These are phyloP conservation scores for Volucella bombylans DNA, from an alignment of 2,888 invertebrate genomes.

Conservation along the genomic window DNA sequence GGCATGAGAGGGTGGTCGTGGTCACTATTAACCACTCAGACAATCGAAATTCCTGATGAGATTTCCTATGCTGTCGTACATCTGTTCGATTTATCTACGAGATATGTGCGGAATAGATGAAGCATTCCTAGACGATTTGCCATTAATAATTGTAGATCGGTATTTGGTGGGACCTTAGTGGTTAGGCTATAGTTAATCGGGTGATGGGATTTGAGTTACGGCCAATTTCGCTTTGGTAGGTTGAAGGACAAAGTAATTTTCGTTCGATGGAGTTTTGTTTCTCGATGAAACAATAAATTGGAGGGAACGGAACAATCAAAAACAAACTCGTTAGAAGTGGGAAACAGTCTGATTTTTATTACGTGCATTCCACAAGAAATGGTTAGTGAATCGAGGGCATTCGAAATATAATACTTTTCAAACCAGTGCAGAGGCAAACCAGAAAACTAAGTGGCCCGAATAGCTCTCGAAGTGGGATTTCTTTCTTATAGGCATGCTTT, in stretches of 20 bases:
- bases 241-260: slow-evolving; percentile 43
- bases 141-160: slow-evolving; percentile 60
- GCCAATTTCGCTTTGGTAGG: slow-evolving; percentile 3
- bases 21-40: slow-evolving; percentile 16
- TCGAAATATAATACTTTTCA: too few relatives aligned
- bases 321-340: too few relatives aligned
- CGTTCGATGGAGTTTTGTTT: too few relatives aligned
- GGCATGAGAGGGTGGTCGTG: slow-evolving; percentile 8
- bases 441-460: too few relatives aligned
- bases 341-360: too few relatives aligned
- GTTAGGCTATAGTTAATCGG: slow-evolving; percentile 34
- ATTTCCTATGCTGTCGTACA: slow-evolving; percentile 6
- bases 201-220: slow-evolving; percentile 14
- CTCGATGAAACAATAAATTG: too few relatives aligned
- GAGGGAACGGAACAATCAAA: too few relatives aligned
- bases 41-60: slow-evolving; percentile 55
- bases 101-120: slow-evolving; percentile 65
- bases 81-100: slow-evolving; percentile 57
- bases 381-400: too few relatives aligned
- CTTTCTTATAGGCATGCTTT: too few relatives aligned
- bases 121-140: slow-evolving; percentile 66
- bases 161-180: slow-evolving; percentile 28
- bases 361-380: too few relatives aligned
- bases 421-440: too few relatives aligned
- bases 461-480: too few relatives aligned